Evolutionary conservation across 2,888 invertebrate genomes (phyloP), one percentile per base, ranked within the genome.

Genomic region (Gnatocerus cornutus): DNA sequence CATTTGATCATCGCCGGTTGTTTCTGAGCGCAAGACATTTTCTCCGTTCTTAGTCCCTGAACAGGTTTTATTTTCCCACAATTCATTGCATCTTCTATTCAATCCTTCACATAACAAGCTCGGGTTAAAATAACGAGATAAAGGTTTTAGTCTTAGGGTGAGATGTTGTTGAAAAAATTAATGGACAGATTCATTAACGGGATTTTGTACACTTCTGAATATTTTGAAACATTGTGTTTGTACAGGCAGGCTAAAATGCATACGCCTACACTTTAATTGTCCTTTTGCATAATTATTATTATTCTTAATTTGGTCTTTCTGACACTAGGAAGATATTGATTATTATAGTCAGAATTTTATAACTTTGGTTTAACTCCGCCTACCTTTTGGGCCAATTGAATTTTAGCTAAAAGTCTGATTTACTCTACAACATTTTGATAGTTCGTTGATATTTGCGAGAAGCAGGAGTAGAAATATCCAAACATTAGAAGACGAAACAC

Each of bases 51-150:
- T 48, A 41, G 39, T 29, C 53, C 14, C 53, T 30, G 45, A 56
- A 55, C 65, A 56, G 65, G 29, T 65, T 65, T 56, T 56, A 30
- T 45, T 65, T 65, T 65, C 65, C 65, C 65, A 65, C 65, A 65
- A 65, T 65, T 65, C 45, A 33, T 21, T 41, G 52, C 63, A 48
- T 21, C 29, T 33, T 12, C 61, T 27, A 63, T 63, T 52, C 39
- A 63, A 14, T 39, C 27, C 9, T 21, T 37, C 14, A 16, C 43
- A 27, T 43, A 41, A 43, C 27, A 9, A 16, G 10, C 45, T 33
- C 8, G 37, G 37, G 3, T 30, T 46, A 33, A 59, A 59, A 46
- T 33, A 33, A 45, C 45, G 1, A 8, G 13, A 43, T 27, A 30
- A 55, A 41, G 41, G 55, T n/a, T 21, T 21, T 21, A 21, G 4